These are phyloP conservation scores for Oreotrochilus melanogaster DNA, from an alignment of 2,113 vertebrate species.

Conservation along the genomic window DNA sequence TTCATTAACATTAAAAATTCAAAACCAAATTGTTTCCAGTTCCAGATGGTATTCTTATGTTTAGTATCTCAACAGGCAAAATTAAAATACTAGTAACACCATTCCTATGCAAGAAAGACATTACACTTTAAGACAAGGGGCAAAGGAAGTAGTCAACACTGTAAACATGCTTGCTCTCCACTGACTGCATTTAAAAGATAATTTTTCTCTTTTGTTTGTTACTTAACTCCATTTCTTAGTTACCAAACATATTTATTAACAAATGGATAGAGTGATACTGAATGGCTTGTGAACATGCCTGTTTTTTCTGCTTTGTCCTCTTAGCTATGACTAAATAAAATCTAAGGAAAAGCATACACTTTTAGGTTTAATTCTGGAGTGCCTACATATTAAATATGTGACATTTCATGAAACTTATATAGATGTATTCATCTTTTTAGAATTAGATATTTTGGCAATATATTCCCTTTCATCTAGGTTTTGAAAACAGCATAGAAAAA, in stretches of 20 bases:
- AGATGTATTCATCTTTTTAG: not conserved
- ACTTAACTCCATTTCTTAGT: not conserved
- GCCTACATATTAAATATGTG: not conserved
- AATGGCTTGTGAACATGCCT: not conserved
- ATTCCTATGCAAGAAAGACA: not conserved
- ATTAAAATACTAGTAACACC: not conserved
- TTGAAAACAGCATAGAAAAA: not conserved
- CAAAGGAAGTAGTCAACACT: not conserved
- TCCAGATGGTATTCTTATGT: not conserved
- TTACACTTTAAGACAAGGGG: not conserved
- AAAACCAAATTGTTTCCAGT: slow-evolving; percentile 1
- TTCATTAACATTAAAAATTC: slow-evolving; percentile 38
- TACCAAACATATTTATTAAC: not conserved
- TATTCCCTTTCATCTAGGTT: not conserved
- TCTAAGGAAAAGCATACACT: not conserved
- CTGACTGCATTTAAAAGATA: not conserved
- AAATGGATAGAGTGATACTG: not conserved
- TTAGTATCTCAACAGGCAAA: not conserved
- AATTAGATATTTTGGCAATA: not conserved
- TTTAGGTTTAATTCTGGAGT: not conserved
- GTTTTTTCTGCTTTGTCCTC: not conserved
- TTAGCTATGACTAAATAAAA: not conserved
- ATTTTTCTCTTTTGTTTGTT: slow-evolving; percentile 2
- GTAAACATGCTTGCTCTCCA: not conserved
- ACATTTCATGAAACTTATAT: not conserved